phyloP scores from a whole-genome alignment of 37 sponge, comb jelly and placozoan species.

The Spongilla lacustris region DNA sequence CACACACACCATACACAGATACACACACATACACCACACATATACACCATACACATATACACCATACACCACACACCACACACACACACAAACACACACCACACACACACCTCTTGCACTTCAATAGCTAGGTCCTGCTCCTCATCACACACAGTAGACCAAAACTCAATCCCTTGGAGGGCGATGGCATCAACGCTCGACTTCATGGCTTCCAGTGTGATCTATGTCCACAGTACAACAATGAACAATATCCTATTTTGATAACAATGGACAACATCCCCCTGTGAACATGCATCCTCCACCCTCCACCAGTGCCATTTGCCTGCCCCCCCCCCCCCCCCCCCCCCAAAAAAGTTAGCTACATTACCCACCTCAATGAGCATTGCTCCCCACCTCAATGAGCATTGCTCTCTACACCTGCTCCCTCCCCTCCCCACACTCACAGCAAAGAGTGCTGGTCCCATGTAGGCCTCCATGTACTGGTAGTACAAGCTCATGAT shows the following conservation, averaged over 20 bases:
- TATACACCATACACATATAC: not conserved
- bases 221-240: constrained; percentile 46
- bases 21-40: too few species aligned
- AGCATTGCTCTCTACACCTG: too few species aligned
- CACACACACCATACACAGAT: constrained; percentile 31
- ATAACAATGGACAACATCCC: too few species aligned
- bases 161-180: constrained; percentile 98
- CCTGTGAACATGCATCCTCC: not conserved
- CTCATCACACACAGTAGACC: constrained; percentile 99
- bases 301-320: not conserved
- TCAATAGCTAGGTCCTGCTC: constrained; percentile 94
- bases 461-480: constrained; percentile 99
- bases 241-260: not conserved
- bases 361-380: not conserved
- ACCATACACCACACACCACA: constrained; percentile 19
- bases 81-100: not conserved
- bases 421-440: constrained; percentile 11
- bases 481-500: constrained; percentile 96
- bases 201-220: constrained; percentile 97
- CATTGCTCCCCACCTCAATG: too few species aligned
- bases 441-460: constrained; percentile 97
- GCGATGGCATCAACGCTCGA: constrained; percentile 76
- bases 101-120: constrained; percentile 75
- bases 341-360: not conserved
- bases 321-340: not conserved